Percentiles rank a stretch among this genome's conserved stretches.
phyloP scores from a whole-genome alignment of 2,113 vertebrate genomes.

The Cebus imitator region DNA sequence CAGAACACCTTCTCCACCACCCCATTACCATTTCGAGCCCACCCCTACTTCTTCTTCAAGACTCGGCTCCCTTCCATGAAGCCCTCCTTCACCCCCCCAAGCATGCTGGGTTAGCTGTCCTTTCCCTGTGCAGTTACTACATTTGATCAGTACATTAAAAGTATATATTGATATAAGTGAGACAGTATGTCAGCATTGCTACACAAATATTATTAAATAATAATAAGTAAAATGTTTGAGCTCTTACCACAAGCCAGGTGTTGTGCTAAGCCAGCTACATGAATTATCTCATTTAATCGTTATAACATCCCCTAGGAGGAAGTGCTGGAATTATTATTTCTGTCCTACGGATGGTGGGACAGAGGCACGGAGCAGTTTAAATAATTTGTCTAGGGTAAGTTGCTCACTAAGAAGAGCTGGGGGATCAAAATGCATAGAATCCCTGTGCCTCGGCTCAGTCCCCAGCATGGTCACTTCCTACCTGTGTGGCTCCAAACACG shows the following conservation, averaged over 20 bases:
- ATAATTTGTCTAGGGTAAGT: not conserved
- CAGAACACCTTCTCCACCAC: too few species aligned
- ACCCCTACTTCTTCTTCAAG: not conserved
- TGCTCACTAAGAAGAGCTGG: not conserved
- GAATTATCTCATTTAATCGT: not conserved
- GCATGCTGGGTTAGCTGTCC: not conserved
- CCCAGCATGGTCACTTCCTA: not conserved
- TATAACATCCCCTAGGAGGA: not conserved
- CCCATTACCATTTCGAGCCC: accelerated
- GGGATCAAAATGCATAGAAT: accelerated
- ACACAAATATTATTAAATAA: not conserved
- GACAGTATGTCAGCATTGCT: not conserved
- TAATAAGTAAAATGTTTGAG: not conserved
- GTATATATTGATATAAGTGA: too few species aligned
- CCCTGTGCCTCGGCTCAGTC: not conserved
- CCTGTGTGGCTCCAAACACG: not conserved
- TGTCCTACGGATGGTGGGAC: not conserved
- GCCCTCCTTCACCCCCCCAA: not conserved
- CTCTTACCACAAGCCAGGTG: not conserved
- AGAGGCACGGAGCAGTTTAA: not conserved
- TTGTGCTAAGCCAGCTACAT: not conserved
- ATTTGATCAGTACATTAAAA: not conserved
- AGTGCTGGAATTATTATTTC: not conserved
- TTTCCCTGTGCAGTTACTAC: not conserved
- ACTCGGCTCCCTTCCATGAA: not conserved